Evolutionary conservation across 2,888 invertebrate species (phyloP), one percentile per base, ranked within the genome.

Genomic region (Hoplodrina ambigua): DNA sequence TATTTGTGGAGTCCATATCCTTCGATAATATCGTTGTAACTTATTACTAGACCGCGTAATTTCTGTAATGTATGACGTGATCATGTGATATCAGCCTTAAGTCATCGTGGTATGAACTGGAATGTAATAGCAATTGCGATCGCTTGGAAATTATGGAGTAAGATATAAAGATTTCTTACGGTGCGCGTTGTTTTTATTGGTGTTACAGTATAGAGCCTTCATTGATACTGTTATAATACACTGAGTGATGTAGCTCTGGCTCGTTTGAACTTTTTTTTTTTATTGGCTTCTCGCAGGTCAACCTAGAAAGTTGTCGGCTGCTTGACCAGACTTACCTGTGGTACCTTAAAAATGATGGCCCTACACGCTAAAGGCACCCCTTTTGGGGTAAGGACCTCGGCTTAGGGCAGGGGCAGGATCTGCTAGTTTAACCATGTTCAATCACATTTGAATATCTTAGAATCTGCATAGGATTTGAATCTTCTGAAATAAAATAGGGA

Each of bases 1-100:
- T 85, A 89, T 89, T 86, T 88, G 86, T 88, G 80, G 78, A 82
- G 83, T 85, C 72, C 79, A 80, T 84, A 82, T 81, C 66, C 81
- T 68, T 67, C 52, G 87, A 88, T 87, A 86, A 73, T 83, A 88
- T 88, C 84, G 68, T 74, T 78, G 58, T 81, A 83, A 87, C 78
- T 83, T 86, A 85, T 81, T 84, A 83, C 83, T 80, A 66, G 69
- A 80, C 77, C 41, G 20, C 37, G 75, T 80, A 80, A 75, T 69
- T 55, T 75, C 64, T 62, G 50, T 80, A 61, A 69, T 69, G 46
- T 66, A 69, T 75, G 69, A 69, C 56, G 53, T 69, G 81, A 62
- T 66, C 69, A 59, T 74, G 10, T 80, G 64, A 68, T 69, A 77
- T 75, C 64, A 65, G 68, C 10, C 62, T 64, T 19, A 57, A 64